Percentiles rank a stretch among this genome's conserved stretches.
Evolutionary conservation across 1,140 invertebrate genomes (phyloP).

Genomic region (Cherax destructor): DNA sequence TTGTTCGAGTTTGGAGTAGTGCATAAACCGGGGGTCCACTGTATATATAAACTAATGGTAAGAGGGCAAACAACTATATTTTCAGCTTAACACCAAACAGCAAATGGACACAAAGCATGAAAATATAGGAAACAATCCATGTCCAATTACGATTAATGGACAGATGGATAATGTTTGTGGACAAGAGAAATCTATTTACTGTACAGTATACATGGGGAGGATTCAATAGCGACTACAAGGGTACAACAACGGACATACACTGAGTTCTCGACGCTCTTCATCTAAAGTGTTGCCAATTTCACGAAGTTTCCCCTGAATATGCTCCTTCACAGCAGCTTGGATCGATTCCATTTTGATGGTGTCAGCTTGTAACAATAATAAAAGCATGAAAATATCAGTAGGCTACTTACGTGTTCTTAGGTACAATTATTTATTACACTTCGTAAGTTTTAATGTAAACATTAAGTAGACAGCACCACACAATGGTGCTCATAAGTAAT

Average conservation of each 20-base stretch:
- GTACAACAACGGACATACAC: slow-evolving; percentile 50
- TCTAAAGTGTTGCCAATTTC: slow-evolving; percentile 63
- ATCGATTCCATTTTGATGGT: slow-evolving; percentile 57
- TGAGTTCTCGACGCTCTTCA: slow-evolving; percentile 60
- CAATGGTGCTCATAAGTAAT: no score
- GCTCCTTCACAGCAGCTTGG: slow-evolving; percentile 62
- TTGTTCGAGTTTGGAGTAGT: no score
- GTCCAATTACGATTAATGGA: neutral
- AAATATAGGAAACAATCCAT: no score
- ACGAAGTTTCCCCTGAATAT: slow-evolving; percentile 62
- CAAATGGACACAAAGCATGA: no score
- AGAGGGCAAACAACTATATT: no score
- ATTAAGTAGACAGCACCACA: no score
- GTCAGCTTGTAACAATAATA: slow-evolving; percentile 38
- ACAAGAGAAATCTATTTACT: neutral
- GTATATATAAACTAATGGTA: no score
- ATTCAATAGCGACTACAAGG: slow-evolving; percentile 8
- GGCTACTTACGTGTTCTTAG: neutral
- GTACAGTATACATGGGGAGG: neutral
- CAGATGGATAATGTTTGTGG: neutral
- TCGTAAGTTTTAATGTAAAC: no score
- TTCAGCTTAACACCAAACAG: no score
- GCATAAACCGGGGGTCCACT: no score
- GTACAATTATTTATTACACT: no score
- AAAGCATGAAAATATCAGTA: slow-evolving; percentile 5